These are phyloP conservation scores for Bradypus variegatus DNA, from an alignment of 2,797 vertebrate genomes.

Conservation along the genomic window DNA sequence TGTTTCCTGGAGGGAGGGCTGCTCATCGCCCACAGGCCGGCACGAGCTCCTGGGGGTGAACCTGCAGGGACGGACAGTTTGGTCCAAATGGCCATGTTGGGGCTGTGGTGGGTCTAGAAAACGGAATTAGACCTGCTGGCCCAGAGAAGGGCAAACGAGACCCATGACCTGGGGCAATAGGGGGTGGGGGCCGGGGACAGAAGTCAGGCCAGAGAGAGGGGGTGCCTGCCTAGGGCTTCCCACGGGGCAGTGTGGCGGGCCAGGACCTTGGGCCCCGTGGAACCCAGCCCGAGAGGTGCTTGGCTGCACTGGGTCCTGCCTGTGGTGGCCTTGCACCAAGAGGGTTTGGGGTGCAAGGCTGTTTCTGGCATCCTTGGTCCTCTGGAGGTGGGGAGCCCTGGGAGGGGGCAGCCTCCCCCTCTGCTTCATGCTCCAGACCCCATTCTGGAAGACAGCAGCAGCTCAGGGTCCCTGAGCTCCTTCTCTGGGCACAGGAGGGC, in stretches of 20 bases:
- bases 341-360: neutral
- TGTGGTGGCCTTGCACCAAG: neutral
- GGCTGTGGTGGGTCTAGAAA: neutral
- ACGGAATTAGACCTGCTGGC: neutral
- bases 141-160: neutral
- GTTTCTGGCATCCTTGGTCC: neutral
- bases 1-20: too few relatives aligned
- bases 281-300: neutral
- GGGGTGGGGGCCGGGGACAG: neutral
- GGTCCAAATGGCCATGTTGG: too few relatives aligned
- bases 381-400: neutral
- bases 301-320: neutral
- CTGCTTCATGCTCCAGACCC: too few relatives aligned
- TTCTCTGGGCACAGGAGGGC: too few relatives aligned
- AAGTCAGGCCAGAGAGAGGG: neutral
- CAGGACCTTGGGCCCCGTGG: neutral
- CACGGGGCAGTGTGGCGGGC: too few relatives aligned
- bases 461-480: too few relatives aligned
- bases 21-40: too few relatives aligned
- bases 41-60: too few relatives aligned
- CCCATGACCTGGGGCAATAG: fast-evolving
- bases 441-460: too few relatives aligned
- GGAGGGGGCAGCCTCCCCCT: too few relatives aligned
- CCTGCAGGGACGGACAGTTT: too few relatives aligned
- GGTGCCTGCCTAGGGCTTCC: too few relatives aligned